Base-by-base conservation (phyloP, 2,797 vertebrate species). In the Setipinna tenuifilis region DNA sequence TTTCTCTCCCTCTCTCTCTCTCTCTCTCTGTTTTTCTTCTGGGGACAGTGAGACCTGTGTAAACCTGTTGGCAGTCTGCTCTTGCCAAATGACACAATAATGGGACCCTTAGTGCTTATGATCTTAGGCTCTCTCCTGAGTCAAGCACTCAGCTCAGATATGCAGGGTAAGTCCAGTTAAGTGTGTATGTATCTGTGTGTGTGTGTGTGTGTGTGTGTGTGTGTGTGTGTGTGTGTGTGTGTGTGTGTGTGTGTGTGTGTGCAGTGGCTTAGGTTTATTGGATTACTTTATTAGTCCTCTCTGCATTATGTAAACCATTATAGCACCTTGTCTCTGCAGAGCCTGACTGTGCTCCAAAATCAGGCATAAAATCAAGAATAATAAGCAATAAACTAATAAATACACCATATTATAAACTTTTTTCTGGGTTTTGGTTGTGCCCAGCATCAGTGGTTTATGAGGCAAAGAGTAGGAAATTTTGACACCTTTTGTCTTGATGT, bases 101-200 rank as follows among this genome's bases (percentile, higher is more conserved):
- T 95, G 95, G 83, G 91, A 90, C 88, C 89, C 89, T 93, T 90
- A 80, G 84, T 84, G 90, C 90, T 94, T 90, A 86, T 94, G 89
- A 85, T 93, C 88, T 92, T 94, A 92, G 93, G 90, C 87, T 87
- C 94, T 81, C 16, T 92, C 88, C 89, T 95, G 85, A 93, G 91
- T 89, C 86, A 93, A 89, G 88, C 89, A 91, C 92, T 93, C 89
- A 91, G 89, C 91, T 87, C 84, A 90, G 92, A 93, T 88, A 89
- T 84, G 87, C 87, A 85, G 89, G 95, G 95, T 95, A 93, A 92
- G 94, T 94, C 89, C 90, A 81, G 28, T 44, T 31, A 58, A 68
- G n/a, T 62, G 62, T 68, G 62, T 87, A 75, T 89, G 89, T 85
- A 65, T 91, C 87, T 91, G 89, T 91, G 92, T 87, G 89, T 88